A percentile compares a stretch with the other conserved stretches of the same genome.
Evolutionary conservation across 2,113 vertebrate genomes (phyloP).

Genomic region (Lucifuga dentata): DNA sequence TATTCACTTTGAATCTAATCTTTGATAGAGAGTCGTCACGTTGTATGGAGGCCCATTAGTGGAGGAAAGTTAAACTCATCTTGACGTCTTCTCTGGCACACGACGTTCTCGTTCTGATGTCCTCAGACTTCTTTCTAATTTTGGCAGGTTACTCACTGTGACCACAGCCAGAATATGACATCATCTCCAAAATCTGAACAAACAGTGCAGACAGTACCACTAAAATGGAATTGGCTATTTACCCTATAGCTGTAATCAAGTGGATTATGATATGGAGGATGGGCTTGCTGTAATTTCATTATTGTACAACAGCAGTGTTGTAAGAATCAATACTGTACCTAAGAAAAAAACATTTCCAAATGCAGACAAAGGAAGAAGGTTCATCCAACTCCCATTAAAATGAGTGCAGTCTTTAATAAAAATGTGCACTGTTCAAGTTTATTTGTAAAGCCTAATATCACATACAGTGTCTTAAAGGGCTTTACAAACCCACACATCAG

Average conservation of each 20-base stretch:
- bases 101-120: constrained; percentile 35
- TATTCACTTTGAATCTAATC: constrained; percentile 6
- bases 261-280: constrained; percentile 16
- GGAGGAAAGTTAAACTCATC: constrained; percentile 26
- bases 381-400: too few species aligned
- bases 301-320: background rate
- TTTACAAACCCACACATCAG: too few species aligned
- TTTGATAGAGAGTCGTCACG: constrained; percentile 8
- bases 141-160: constrained; percentile 41
- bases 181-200: constrained; percentile 36
- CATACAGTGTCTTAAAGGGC: too few species aligned
- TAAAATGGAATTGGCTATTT: too few species aligned
- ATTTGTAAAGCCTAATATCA: too few species aligned
- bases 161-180: constrained; percentile 48
- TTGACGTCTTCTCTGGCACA: constrained; percentile 52
- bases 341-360: too few species aligned
- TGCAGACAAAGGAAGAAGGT: too few species aligned
- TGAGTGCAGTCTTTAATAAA: too few species aligned
- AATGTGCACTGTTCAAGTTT: too few species aligned
- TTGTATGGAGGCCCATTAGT: constrained; percentile 20
- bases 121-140: constrained; percentile 53
- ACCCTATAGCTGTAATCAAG: constrained; percentile 4
- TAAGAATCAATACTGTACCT: background rate
- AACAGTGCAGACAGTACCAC: too few species aligned
- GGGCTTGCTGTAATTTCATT: background rate